Base-by-base conservation (phyloP, 1,140 invertebrate genomes). In the Asobara japonica region DNA sequence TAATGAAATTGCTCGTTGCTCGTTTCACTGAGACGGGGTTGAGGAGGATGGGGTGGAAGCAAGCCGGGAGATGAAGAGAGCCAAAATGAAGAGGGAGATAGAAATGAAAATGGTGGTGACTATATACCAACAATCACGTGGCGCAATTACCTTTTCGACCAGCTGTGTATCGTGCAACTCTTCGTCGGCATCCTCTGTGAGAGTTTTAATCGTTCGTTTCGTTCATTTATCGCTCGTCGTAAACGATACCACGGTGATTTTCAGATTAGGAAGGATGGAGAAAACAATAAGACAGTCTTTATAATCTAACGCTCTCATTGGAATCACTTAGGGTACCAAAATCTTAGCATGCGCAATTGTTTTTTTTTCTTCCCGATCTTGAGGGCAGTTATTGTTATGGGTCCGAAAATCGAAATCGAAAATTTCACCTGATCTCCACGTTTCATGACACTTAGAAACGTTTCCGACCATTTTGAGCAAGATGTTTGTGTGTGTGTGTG, bases 1-100 rank as follows among this genome's bases (percentile, higher is more conserved):
- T 87, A 87, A 87, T 86, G 86, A 87, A 87, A 87, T 87, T 86
- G 86, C 86, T 86, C 86, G 85, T 86, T 87, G 84, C 84, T 84
- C 83, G 84, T 83, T 85, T 83, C 80, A 83, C 77, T 72, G 76
- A 78, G 69, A 72, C 61, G 71, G 66, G 20, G 2, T 25, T n/a
- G 48, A 31, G 29, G 65, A 51, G 25, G 65, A 30, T 33, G 25
- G 30, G 48, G 11, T 65, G 71, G 48, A 70, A 69, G 38, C 38
- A 64, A 56, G 45, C 31, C 29, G 22, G 66, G 67, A 56, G 64
- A 62, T 29, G 51, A 56, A 36, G 29, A 68, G 38, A 61, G 36
- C 48, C 29, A 36, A 61, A 73, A 56, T 48, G 71, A 71, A 70
- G 69, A 72, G 69, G 71, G 61, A 62, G 69, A 71, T 48, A 65